Base-by-base conservation (phyloP, 2,888 invertebrate species). In the Aricia artaxerxes region DNA sequence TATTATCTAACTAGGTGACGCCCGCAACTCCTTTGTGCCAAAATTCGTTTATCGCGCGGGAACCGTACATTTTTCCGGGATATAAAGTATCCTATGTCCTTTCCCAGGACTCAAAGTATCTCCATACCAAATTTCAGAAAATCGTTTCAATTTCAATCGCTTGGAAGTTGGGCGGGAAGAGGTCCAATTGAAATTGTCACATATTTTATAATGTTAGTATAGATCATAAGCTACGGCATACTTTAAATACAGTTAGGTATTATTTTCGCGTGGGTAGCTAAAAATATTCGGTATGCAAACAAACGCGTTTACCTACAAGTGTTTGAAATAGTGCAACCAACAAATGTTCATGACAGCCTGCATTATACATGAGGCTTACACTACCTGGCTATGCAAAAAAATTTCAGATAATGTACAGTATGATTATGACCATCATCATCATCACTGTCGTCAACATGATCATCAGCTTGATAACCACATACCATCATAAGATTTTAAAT, bases 341-440 rank as follows among this genome's bases (percentile, higher is more conserved):
- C 92, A 93, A 93, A 92, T 93, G 92, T 93, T 92, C 90, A 90
- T 91, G 93, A 92, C 93, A 92, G 88, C 85, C 87, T 93, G 91
- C 90, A 94, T 94, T 90, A 93, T 85, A 93, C 93, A 94, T 93
- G 91, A 92, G 92, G 87, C 90, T 90, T 90, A 89, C 89, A 89
- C 88, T 85, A 84, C 85, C 86, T 83, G 83, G 84, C 87, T 69
- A 92, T 93, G 92, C 91, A 90, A 91, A 92, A 92, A 89, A 86
- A 89, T 86, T 72, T 72, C 11, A 78, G 44, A 73, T 44, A 24
- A 73, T 9, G 9, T 4, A 40, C 2, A 35, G 13, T 69, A 35
- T 35, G 35, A 69, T 38, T 24, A 38, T 69, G 13, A 38, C 35
- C 16, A 69, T 35, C 69, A 35, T 38, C 35, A 64, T 31, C 31